These are phyloP conservation scores for Lepidocolaptes lacrymiger DNA, from an alignment of 2,797 vertebrate genomes.

Conservation along the genomic window DNA sequence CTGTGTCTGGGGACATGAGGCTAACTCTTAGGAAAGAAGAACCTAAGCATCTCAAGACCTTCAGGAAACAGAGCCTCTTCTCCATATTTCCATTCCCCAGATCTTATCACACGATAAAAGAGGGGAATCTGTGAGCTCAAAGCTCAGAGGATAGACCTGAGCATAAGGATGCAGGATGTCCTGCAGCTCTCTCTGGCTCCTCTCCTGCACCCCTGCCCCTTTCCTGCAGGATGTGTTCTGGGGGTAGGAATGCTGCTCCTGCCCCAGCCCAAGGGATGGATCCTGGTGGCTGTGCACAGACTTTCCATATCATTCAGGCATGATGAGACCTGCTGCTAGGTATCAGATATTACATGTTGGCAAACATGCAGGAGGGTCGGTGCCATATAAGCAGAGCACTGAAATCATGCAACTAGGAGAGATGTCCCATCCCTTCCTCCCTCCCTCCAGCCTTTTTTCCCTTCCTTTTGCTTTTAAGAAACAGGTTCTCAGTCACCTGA, in stretches of 20 bases:
- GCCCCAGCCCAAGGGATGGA: neutral
- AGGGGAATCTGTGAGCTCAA: neutral
- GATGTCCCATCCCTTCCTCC: neutral
- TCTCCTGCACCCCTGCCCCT: neutral
- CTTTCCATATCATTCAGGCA: neutral
- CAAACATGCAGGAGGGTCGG: neutral
- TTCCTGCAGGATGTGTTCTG: neutral
- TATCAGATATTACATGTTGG: neutral
- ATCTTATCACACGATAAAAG: neutral
- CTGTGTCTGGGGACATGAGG: neutral
- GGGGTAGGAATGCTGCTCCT: neutral
- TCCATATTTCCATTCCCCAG: neutral
- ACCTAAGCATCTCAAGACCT: neutral
- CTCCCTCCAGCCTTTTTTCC: neutral
- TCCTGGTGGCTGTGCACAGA: neutral
- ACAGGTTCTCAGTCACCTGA: neutral
- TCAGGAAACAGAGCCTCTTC: neutral
- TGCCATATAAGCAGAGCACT: fast-evolving
- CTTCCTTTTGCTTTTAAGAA: neutral
- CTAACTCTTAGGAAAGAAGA: neutral
- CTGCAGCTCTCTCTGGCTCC: neutral
- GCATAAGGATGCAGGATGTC: neutral
- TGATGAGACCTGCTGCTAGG: neutral
- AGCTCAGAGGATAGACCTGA: neutral
- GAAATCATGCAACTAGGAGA: neutral